phyloP scores from a whole-genome alignment of 2,797 vertebrate genomes.

The Onychomys leucogaster region DNA sequence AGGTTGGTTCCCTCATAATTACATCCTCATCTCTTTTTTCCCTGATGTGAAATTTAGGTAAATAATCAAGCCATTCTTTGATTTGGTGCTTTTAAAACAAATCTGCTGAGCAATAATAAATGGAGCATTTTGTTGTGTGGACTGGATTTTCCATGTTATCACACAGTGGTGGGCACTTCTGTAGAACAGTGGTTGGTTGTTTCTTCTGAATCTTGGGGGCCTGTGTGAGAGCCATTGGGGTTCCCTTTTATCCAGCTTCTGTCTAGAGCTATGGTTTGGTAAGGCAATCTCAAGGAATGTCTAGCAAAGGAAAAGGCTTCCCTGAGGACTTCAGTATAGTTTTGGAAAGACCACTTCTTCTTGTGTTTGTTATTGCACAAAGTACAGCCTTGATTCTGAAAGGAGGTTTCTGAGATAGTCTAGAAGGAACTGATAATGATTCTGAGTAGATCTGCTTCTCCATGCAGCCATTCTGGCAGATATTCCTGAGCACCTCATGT shows the following conservation, averaged over 20 bases:
- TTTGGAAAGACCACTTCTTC: background rate
- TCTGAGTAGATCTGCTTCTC: slow-evolving; percentile 12
- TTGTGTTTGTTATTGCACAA: background rate
- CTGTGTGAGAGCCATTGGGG: background rate
- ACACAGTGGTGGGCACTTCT: background rate
- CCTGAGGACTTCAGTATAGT: background rate
- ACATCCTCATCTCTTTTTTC: background rate
- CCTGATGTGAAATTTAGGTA: background rate
- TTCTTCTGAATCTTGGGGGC: background rate
- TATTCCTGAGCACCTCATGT: background rate
- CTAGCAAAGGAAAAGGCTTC: background rate
- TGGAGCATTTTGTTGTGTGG: background rate
- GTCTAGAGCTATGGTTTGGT: background rate
- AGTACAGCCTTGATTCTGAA: background rate
- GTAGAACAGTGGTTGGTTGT: background rate
- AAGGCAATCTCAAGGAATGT: background rate
- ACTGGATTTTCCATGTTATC: background rate
- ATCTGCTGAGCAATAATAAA: slow-evolving; percentile 25
- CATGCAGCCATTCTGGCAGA: background rate
- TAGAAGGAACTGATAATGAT: background rate
- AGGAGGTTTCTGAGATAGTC: slow-evolving; percentile 33
- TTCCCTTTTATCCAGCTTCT: background rate
- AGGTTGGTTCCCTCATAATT: background rate
- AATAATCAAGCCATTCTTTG: background rate
- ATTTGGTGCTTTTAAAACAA: slow-evolving; percentile 44